Evolutionary conservation across 92 coral and sea anemone genomes (phyloP).

Genomic region (Porites lobata): DNA sequence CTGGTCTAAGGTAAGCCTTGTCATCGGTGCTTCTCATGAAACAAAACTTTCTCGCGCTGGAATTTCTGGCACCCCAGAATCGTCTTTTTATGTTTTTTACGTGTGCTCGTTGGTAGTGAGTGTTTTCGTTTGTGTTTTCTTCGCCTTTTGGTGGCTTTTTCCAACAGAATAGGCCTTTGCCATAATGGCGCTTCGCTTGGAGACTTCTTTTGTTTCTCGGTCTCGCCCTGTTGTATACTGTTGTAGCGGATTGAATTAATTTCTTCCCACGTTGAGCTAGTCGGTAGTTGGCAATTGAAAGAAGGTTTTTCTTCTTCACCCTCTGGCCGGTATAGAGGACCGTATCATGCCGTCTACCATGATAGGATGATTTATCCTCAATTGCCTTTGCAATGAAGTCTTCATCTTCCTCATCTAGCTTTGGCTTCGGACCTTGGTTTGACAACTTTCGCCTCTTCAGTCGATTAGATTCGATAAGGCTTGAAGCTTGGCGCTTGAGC

Average conservation of each 20-base stretch:
- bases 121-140: neutral
- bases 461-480: slow-evolving; percentile 12
- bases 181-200: slow-evolving; percentile 29
- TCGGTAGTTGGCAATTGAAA: neutral
- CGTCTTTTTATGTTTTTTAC: neutral
- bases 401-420: slow-evolving; percentile 61
- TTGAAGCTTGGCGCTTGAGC: no score
- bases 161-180: no score
- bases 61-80: no score
- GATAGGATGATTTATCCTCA: slow-evolving; percentile 57
- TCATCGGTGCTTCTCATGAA: neutral
- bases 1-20: slow-evolving; percentile 5
- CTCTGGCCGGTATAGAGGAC: slow-evolving; percentile 59
- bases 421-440: slow-evolving; percentile 11
- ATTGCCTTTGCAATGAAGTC: slow-evolving; percentile 58
- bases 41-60: neutral
- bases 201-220: slow-evolving; percentile 46
- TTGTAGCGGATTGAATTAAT: slow-evolving; percentile 57
- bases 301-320: slow-evolving; percentile 28
- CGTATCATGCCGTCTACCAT: slow-evolving; percentile 78
- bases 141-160: neutral
- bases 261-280: no score
- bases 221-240: slow-evolving; percentile 54
- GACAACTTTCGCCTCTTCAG: slow-evolving; percentile 56
- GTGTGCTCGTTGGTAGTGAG: slow-evolving; percentile 3